Percentiles rank a stretch among this genome's conserved stretches.
Conservation (phyloP, 2,797 vertebrate genomes). For the Peromyscus melanophrys region DNA sequence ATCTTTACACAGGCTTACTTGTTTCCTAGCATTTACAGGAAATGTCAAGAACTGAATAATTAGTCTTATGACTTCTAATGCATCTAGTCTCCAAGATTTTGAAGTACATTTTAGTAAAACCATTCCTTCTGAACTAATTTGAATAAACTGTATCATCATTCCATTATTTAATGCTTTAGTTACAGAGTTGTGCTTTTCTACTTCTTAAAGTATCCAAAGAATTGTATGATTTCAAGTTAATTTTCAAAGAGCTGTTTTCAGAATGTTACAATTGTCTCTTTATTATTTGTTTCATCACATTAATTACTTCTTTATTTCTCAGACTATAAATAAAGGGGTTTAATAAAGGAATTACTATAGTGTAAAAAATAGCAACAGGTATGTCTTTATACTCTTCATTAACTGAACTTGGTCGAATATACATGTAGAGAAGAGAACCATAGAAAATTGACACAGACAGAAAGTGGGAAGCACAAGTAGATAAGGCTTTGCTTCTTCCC, state of each 20-base stretch:
- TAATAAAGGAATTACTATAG: slow-evolving; percentile 36
- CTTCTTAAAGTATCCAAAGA: background rate
- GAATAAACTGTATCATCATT: background rate
- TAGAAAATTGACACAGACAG: background rate
- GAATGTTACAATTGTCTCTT: too few species aligned
- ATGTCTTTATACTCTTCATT: slow-evolving; percentile 69
- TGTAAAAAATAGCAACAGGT: slow-evolving; percentile 76
- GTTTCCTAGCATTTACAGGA: background rate
- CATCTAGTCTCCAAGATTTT: background rate
- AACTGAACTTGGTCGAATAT: slow-evolving; percentile 65
- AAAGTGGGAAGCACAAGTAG: slow-evolving; percentile 65
- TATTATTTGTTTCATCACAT: too few species aligned
- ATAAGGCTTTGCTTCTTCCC: slow-evolving; percentile 65
- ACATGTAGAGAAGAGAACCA: slow-evolving; percentile 76
- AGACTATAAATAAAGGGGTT: too few species aligned
- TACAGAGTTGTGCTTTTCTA: background rate
- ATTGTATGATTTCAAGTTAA: background rate
- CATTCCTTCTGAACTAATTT: background rate
- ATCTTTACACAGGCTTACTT: background rate
- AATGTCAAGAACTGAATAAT: background rate
- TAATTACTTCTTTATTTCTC: too few species aligned
- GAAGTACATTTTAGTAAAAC: background rate
- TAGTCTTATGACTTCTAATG: background rate
- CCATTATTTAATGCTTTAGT: background rate
- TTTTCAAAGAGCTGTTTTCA: background rate